Evolutionary conservation across 2,113 vertebrate species (phyloP), one percentile per base, ranked within the genome.

Genomic region (Eonycteris spelaea): DNA sequence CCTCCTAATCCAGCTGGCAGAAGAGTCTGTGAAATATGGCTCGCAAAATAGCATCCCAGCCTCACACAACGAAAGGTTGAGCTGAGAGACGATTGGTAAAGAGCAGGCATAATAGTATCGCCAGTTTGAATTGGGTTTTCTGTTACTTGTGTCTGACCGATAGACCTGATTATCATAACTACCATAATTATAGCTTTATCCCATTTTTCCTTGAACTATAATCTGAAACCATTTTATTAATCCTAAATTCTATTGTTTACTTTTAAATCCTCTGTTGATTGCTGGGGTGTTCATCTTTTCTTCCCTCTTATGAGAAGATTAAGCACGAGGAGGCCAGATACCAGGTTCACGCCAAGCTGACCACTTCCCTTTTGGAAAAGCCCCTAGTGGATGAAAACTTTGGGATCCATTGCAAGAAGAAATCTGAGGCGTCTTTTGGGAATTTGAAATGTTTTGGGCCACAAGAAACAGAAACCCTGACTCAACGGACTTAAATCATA

Each of bases 91-190:
- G 3, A 67, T 61, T 48, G 61, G 30, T 59, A 6, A 30, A 48
- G 79, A 68, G n/a, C 48, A 18, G 40, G 55, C 2, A 1, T 0
- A 2, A 19, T 3, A 13, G 28, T 13, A 33, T 15, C 18, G 19
- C 26, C 48, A 14, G 22, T 28, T 8, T 48, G 38, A 57, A 14
- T 1, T 4, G 67, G 35, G 30, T 35, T 63, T 83, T 40, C 48
- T 33, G 26, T 68, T 78, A 2, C 24, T 57, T 75, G 71, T 51
- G 61, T 51, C 33, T 2, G 7, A 13, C 12, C 8, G 21, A 33
- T 57, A 86, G n/a, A n/a, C 63, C 45, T 26, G n/a, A 61, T 21
- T 43, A 30, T 79, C n/a, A n/a, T 63, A 43, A 30, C 35, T 26
- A 40, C 35, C 28, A 5, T 51, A 89, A 75, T 43, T 33, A 55